Evolutionary conservation across 64 coral and sea anemone genomes (phyloP).

Genomic region (Montipora cactus): DNA sequence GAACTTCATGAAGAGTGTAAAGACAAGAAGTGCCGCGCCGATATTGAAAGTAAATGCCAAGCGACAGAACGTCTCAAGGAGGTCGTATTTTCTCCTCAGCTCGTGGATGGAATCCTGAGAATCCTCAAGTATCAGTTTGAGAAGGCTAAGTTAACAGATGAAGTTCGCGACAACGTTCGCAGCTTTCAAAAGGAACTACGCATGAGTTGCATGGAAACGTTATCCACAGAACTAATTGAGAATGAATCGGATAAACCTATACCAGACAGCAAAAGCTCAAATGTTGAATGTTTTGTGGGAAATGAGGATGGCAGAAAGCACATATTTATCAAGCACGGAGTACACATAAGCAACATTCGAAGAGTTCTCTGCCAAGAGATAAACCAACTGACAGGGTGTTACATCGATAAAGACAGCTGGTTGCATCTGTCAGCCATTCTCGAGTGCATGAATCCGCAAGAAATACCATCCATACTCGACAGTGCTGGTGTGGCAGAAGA

Average conservation of each 20-base stretch:
- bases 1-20: conserved; percentile 61
- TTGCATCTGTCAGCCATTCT: conserved; percentile 35
- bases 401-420: not conserved
- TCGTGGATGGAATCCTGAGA: conserved; percentile 74
- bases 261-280: conserved; percentile 12
- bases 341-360: not conserved
- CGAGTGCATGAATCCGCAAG: conserved; percentile 47
- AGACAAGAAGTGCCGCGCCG: conserved; percentile 52
- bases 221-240: conserved; percentile 64
- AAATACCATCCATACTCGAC: conserved; percentile 72
- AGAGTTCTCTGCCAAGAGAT: conserved; percentile 20
- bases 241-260: conserved; percentile 53
- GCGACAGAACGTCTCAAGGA: conserved; percentile 39
- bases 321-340: conserved; percentile 70
- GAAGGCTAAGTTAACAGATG: conserved; percentile 28
- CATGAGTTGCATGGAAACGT: conserved; percentile 71
- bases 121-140: conserved; percentile 69
- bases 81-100: conserved; percentile 60
- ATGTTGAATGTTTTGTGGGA: conserved; percentile 20
- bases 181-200: conserved; percentile 49
- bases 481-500: conserved; percentile 53
- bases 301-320: conserved; percentile 27
- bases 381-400: conserved; percentile 50
- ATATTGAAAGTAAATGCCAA: conserved; percentile 44
- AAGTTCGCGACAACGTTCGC: conserved; percentile 52